A percentile compares a stretch with the other conserved stretches of the same genome.
phyloP scores from a whole-genome alignment of 2,888 invertebrate genomes.

The Gasteruption jaculator region DNA sequence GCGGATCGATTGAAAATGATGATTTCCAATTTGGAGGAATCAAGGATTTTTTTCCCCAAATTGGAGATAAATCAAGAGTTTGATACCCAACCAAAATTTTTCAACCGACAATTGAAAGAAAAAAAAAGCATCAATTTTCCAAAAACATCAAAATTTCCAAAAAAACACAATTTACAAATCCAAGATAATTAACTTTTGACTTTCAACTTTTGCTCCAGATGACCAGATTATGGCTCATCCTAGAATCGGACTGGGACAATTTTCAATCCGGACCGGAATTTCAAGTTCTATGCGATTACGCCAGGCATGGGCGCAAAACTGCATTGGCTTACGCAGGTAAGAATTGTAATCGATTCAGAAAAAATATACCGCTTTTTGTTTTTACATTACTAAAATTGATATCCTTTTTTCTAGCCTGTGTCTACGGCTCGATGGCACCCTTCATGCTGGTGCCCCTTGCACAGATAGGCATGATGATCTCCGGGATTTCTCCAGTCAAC shows the following conservation, averaged over 20 bases:
- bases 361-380: neutral
- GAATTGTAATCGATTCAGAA: neutral
- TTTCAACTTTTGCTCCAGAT: too few relatives aligned
- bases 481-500: constrained; percentile 18
- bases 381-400: neutral
- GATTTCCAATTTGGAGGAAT: too few relatives aligned
- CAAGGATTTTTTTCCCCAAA: neutral
- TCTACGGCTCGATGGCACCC: constrained; percentile 25
- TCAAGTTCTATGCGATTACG: neutral
- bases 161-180: too few relatives aligned
- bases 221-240: neutral
- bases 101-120: neutral
- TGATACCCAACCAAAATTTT: neutral
- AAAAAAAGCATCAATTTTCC: neutral
- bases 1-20: neutral
- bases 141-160: neutral
- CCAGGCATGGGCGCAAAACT: constrained; percentile 2
- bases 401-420: constrained; percentile 16
- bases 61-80: neutral
- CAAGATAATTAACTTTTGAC: too few relatives aligned
- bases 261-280: neutral
- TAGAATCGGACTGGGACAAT: constrained; percentile 3
- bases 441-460: constrained; percentile 23
- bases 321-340: constrained; percentile 7
- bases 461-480: constrained; percentile 20